Evolutionary conservation across 2,113 vertebrate genomes (phyloP).

Genomic region (Hydropotes inermis): DNA sequence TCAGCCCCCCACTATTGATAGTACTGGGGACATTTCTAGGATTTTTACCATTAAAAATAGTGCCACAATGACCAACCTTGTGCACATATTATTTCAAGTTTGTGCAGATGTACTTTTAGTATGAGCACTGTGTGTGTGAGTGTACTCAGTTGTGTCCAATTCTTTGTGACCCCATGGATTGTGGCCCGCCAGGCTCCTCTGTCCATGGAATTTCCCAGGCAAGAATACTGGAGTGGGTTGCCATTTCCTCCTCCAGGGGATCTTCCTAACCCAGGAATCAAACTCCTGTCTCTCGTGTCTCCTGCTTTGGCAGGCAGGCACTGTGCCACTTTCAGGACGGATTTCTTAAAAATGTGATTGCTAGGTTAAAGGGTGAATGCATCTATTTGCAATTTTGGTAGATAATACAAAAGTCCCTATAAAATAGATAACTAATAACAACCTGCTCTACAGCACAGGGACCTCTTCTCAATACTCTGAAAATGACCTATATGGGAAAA

Average conservation of each 20-base stretch:
- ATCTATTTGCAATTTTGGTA: not conserved
- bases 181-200: not conserved
- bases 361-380: not conserved
- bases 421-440: not conserved
- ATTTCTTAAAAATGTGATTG: not conserved
- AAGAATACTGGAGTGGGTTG: not conserved
- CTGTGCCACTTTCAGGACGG: not conserved
- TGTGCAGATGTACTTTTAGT: not conserved
- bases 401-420: not conserved
- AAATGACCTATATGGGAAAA: not conserved
- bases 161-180: not conserved
- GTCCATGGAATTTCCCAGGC: not conserved
- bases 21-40: not conserved
- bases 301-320: not conserved
- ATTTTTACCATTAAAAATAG: constrained; percentile 12
- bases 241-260: not conserved
- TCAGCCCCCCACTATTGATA: not conserved
- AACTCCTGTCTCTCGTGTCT: not conserved
- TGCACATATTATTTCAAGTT: not conserved
- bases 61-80: not conserved
- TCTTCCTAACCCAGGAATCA: not conserved
- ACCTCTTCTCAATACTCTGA: not conserved
- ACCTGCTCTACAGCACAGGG: not conserved
- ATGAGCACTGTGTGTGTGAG: not conserved
- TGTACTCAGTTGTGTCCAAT: not conserved